Base-by-base conservation (phyloP, 2,113 vertebrate species). In the Podarcis raffonei region DNA sequence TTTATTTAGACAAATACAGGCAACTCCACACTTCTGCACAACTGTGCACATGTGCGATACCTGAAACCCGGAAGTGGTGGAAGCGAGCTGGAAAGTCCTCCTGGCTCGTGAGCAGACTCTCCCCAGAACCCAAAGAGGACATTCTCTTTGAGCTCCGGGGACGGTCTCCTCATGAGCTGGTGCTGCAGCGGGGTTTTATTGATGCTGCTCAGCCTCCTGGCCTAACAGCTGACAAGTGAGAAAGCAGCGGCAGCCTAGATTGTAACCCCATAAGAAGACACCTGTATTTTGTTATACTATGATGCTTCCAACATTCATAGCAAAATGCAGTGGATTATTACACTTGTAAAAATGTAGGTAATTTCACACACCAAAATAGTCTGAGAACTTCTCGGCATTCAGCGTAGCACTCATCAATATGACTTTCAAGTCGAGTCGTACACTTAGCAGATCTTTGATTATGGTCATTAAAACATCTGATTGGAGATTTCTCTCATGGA, bases 371-470 rank as follows among this genome's bases (percentile, higher is more conserved):
- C 99, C 98, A 95, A 99, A 99, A 94, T 99, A 99, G 87, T 97
- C 97, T 0, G 99, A 99, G 93, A 99, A 99, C 95, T 99, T 99
- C 87, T 99, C 98, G 4, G 99, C 98, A 32, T 99, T 99, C 92
- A 99, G 94, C 2, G 99, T 99, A 69, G 99, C 99, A 83, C 99
- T 99, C 99, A 99, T 99, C 9, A 99, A 94, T 90, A 99, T 96
- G 25, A 99, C 94, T 91, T 98, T 99, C 82, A 99, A 96, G 91
- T 99, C 98, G 16, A 96, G 93, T 76, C 99, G 96, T 81, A 95
- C 65, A 16, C 62, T 94, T 66, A 99, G 94, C 72, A 99, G 96
- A 74, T 99, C 97, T 96, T 99, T 99, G 84, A 99, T 96, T 39
- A 99, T 98, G 89, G 97, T 96, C 94, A 99, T 98, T 90, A 99